Evolutionary conservation across 2,113 vertebrate genomes (phyloP).

Genomic region (Odontesthes bonariensis): DNA sequence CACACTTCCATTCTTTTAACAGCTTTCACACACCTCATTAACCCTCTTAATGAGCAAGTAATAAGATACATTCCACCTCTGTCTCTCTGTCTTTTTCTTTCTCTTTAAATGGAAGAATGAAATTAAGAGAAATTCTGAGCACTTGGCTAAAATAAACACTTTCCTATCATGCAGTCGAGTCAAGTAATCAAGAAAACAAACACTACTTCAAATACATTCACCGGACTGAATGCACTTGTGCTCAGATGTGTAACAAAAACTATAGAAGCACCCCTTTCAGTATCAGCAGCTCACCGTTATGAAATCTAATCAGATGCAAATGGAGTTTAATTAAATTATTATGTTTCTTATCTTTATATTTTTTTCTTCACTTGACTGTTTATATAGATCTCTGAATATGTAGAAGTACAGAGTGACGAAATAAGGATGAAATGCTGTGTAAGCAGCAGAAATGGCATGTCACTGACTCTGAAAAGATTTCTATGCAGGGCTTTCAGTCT

Average conservation of each 20-base stretch:
- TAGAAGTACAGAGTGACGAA: constrained; percentile 20
- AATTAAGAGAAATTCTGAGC: constrained; percentile 59
- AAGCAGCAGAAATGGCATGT: constrained; percentile 11
- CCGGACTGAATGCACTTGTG: constrained; percentile 30
- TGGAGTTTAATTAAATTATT: not conserved
- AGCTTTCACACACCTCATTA: constrained; percentile 82
- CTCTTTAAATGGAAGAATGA: constrained; percentile 50
- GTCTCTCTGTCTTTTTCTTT: constrained; percentile 39
- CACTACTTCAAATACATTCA: constrained; percentile 16
- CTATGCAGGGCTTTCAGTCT: constrained; percentile 10
- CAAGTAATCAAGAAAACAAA: constrained; percentile 56
- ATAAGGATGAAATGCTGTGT: constrained; percentile 29
- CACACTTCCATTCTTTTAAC: constrained; percentile 77
- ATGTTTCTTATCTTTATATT: not conserved
- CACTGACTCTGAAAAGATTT: constrained; percentile 11
- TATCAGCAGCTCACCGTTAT: not conserved
- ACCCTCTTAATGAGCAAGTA: constrained; percentile 88
- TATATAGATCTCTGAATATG: not conserved
- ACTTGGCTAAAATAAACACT: constrained; percentile 63
- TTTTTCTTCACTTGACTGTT: constrained; percentile 6
- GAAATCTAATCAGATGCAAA: not conserved
- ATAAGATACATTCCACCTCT: constrained; percentile 73
- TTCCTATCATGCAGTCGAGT: constrained; percentile 49
- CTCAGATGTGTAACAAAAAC: not conserved
- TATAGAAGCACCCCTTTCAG: constrained; percentile 5